Conservation (phyloP, 2,888 invertebrate genomes). For the Protodeltote pygarga region DNA sequence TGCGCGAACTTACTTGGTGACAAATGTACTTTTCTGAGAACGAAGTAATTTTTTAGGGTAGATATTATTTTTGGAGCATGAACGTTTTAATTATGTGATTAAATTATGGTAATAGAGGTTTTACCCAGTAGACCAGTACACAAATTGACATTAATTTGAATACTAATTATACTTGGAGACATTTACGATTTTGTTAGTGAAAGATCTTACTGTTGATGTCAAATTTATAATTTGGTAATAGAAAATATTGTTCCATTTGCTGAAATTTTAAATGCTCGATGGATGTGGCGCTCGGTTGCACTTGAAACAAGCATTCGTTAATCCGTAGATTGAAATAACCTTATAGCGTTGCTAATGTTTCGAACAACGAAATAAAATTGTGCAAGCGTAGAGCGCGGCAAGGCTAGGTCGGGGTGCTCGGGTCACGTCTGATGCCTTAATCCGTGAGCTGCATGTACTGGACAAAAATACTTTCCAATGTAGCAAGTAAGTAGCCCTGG, state of each 20-base stretch:
- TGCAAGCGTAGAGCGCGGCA: conserved; percentile 54
- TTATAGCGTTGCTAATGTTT: conserved; percentile 49
- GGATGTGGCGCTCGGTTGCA: conserved; percentile 22
- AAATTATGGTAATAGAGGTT: too few relatives aligned
- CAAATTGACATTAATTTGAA: too few relatives aligned
- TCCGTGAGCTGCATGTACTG: conserved; percentile 56
- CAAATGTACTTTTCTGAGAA: too few relatives aligned
- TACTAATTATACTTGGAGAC: too few relatives aligned
- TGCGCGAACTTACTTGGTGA: too few relatives aligned
- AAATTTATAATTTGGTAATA: too few relatives aligned
- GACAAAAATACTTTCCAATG: conserved; percentile 64
- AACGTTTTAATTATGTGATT: too few relatives aligned
- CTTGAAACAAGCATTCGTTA: conserved; percentile 31
- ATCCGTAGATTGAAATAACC: conserved; percentile 52
- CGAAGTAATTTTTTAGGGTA: too few relatives aligned
- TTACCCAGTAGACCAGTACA: too few relatives aligned
- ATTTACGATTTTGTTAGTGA: too few relatives aligned
- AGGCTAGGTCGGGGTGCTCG: conserved; percentile 42
- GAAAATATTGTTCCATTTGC: conserved; percentile 23
- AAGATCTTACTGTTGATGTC: too few relatives aligned
- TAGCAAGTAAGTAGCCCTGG: conserved; percentile 40
- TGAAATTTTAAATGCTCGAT: conserved; percentile 22
- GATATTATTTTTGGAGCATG: too few relatives aligned
- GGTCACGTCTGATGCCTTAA: conserved; percentile 60
- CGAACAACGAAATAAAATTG: conserved; percentile 55